These are phyloP conservation scores for Dynastes maya DNA, from an alignment of 2,888 invertebrate species.

Conservation along the genomic window DNA sequence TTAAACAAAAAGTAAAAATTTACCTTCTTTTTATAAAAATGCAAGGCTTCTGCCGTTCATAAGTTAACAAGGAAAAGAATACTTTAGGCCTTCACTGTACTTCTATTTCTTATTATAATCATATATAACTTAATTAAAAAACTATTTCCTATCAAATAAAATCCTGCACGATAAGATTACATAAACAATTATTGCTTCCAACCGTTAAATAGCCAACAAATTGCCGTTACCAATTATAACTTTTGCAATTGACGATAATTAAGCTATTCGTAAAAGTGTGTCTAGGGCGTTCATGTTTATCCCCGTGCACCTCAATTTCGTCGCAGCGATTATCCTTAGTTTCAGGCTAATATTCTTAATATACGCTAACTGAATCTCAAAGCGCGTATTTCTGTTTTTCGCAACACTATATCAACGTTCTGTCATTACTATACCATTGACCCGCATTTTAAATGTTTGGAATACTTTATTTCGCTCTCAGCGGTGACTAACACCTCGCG, in stretches of 20 bases:
- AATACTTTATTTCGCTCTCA: conserved; percentile 20
- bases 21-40: too few relatives aligned
- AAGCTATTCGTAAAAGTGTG: conserved; percentile 19
- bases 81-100: too few relatives aligned
- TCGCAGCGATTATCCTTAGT: background rate
- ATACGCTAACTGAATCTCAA: conserved; percentile 1
- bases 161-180: too few relatives aligned
- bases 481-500: conserved; percentile 1
- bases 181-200: background rate
- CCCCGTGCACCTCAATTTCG: background rate
- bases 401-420: background rate
- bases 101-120: too few relatives aligned
- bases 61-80: too few relatives aligned
- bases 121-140: too few relatives aligned
- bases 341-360: conserved; percentile 12
- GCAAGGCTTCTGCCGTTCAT: too few relatives aligned
- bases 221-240: background rate
- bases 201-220: background rate
- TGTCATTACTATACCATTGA: conserved; percentile 10
- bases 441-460: conserved; percentile 21
- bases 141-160: too few relatives aligned
- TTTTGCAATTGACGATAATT: conserved; percentile 5
- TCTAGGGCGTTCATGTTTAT: conserved; percentile 16
- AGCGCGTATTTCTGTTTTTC: background rate
- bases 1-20: too few relatives aligned